Conservation (phyloP, 2,797 vertebrate species). For the Myotis planiceps region DNA sequence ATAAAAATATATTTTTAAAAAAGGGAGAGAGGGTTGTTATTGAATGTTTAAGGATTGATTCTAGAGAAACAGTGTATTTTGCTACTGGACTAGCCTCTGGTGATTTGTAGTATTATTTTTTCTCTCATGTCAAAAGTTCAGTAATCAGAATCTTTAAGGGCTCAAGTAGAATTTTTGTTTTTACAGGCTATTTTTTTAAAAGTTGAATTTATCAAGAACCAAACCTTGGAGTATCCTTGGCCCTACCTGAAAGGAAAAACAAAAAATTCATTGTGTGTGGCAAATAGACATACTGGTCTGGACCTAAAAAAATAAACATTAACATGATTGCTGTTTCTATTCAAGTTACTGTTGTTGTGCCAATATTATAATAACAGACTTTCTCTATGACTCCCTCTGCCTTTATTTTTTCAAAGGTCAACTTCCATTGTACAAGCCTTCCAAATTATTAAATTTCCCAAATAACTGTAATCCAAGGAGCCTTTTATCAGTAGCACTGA, state of each 20-base stretch:
- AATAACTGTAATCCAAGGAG: not conserved
- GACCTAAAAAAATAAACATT: slow-evolving; percentile 45
- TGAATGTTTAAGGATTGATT: not conserved
- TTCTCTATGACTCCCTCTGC: not conserved
- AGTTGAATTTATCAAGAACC: slow-evolving; percentile 52
- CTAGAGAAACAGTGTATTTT: slow-evolving; percentile 18
- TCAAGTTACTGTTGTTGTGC: not conserved
- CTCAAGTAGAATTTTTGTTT: slow-evolving; percentile 51
- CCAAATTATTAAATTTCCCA: not conserved
- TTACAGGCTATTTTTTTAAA: slow-evolving; percentile 35
- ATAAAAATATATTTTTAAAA: not conserved
- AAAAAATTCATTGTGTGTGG: slow-evolving; percentile 25
- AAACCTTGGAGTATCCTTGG: slow-evolving; percentile 7
- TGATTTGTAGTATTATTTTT: slow-evolving; percentile 1
- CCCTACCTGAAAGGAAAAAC: slow-evolving; percentile 4
- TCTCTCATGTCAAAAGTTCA: slow-evolving; percentile 27
- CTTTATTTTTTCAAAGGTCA: slow-evolving; percentile 23
- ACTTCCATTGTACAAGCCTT: not conserved
- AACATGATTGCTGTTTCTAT: not conserved
- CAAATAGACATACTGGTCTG: not conserved
- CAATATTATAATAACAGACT: not conserved
- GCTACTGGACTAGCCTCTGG: not conserved
- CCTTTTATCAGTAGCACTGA: not conserved
- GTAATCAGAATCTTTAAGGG: slow-evolving; percentile 28
- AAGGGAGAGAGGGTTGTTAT: not conserved